These are phyloP conservation scores for Plagiodera versicolora DNA, from an alignment of 2,888 invertebrate genomes.

Conservation along the genomic window DNA sequence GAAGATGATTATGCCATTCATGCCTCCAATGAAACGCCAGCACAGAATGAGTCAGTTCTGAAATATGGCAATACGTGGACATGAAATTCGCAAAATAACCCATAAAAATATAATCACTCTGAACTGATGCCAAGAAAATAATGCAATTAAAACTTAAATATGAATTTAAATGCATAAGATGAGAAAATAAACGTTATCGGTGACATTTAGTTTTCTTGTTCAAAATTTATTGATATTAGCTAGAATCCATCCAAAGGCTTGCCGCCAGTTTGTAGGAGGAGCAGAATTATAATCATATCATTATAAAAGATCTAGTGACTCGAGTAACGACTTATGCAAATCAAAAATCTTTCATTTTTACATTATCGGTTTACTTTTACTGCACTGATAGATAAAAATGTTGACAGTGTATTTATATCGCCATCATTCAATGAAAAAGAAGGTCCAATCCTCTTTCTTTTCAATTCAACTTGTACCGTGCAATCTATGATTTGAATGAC, in stretches of 20 bases:
- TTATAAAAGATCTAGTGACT: not conserved
- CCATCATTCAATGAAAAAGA: too few species aligned
- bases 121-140: conserved; percentile 21
- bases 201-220: conserved; percentile 29
- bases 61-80: not conserved
- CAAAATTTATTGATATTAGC: conserved; percentile 32
- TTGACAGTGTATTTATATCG: too few species aligned
- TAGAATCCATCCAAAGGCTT: conserved; percentile 26
- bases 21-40: not conserved
- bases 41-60: not conserved
- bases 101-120: conserved; percentile 13
- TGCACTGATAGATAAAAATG: too few species aligned
- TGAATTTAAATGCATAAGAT: conserved; percentile 34
- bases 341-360: too few species aligned
- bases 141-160: conserved; percentile 33
- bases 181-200: conserved; percentile 27
- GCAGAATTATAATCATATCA: conserved; percentile 23
- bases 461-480: too few species aligned
- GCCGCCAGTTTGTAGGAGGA: conserved; percentile 32
- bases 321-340: not conserved
- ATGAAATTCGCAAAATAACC: not conserved
- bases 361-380: too few species aligned
- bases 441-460: too few species aligned
- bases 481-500: too few species aligned
- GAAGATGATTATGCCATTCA: not conserved